phyloP scores from a whole-genome alignment of 2,888 invertebrate species.

The Drosophila lacicola region DNA sequence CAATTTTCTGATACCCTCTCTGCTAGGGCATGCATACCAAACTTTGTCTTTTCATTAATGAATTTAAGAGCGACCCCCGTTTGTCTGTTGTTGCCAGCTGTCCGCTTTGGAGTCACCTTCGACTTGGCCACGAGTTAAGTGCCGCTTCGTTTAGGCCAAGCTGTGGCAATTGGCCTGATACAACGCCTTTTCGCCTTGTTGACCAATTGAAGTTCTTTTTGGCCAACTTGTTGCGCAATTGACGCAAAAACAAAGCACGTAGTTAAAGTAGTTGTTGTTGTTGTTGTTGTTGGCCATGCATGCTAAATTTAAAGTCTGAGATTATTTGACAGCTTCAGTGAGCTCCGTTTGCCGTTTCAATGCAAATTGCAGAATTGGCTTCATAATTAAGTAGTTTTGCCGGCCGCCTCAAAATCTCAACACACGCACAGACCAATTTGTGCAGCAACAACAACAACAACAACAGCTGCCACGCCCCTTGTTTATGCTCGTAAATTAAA shows the following conservation, averaged over 20 bases:
- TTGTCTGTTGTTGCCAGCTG: slow-evolving; percentile 17
- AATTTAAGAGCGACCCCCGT: slow-evolving; percentile 51
- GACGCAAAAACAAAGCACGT: slow-evolving; percentile 44
- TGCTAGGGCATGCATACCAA: neutral
- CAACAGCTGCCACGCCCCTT: slow-evolving; percentile 55
- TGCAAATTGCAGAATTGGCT: slow-evolving; percentile 66
- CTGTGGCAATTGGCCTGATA: slow-evolving; percentile 18
- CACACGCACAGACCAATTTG: slow-evolving; percentile 30
- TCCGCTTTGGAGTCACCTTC: slow-evolving; percentile 26
- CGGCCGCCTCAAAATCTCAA: slow-evolving; percentile 15
- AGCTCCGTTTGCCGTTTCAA: slow-evolving; percentile 52
- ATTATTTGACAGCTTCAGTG: slow-evolving; percentile 72
- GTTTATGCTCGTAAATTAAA: slow-evolving; percentile 66
- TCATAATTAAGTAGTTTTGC: slow-evolving; percentile 73
- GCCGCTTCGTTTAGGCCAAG: slow-evolving; percentile 24
- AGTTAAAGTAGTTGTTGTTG: slow-evolving; percentile 18
- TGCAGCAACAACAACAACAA: slow-evolving; percentile 4
- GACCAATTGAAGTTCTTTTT: slow-evolving; percentile 25
- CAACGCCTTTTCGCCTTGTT: slow-evolving; percentile 19
- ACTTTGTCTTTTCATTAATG: slow-evolving; percentile 50
- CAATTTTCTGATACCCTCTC: too few species aligned
- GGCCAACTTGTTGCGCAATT: slow-evolving; percentile 38
- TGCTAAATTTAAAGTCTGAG: slow-evolving; percentile 43
- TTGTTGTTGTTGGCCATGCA: slow-evolving; percentile 28
- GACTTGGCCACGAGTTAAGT: neutral